Conservation (phyloP, 2,113 vertebrate genomes). For the Alectura lathami region DNA sequence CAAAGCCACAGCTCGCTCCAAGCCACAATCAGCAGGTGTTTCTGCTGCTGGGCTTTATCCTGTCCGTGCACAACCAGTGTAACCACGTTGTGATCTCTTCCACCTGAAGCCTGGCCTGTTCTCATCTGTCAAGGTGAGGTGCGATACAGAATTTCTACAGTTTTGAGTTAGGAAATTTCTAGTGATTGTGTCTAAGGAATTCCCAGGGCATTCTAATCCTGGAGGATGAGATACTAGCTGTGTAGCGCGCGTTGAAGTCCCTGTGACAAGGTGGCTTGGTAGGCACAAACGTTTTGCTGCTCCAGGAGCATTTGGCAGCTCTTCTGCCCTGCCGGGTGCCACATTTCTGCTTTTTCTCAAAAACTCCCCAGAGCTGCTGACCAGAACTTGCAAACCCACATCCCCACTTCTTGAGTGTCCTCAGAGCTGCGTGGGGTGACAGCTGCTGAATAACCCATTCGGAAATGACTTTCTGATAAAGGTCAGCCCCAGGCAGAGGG, state of each 20-base stretch:
- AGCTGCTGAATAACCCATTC: accelerated
- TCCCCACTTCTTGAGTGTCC: background rate
- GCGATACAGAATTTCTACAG: background rate
- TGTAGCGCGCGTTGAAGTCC: background rate
- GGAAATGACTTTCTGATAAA: background rate
- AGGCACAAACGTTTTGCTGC: too few species aligned
- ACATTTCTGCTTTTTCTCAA: background rate
- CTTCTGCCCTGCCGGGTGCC: background rate
- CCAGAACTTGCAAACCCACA: background rate
- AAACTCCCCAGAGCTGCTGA: background rate
- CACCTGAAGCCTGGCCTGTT: background rate
- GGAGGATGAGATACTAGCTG: background rate
- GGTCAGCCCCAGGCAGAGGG: background rate
- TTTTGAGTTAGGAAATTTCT: background rate
- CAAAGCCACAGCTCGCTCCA: accelerated
- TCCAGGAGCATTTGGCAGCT: accelerated
- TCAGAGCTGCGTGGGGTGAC: background rate
- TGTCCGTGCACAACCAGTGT: background rate
- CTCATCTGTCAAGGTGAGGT: accelerated
- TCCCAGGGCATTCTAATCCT: background rate
- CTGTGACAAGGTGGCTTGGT: background rate
- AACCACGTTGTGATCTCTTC: background rate
- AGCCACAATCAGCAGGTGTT: too few species aligned
- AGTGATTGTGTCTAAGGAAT: background rate
- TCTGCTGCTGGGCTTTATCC: background rate